Conservation (phyloP, 2,113 vertebrate species). For the Tragelaphus imberbis region DNA sequence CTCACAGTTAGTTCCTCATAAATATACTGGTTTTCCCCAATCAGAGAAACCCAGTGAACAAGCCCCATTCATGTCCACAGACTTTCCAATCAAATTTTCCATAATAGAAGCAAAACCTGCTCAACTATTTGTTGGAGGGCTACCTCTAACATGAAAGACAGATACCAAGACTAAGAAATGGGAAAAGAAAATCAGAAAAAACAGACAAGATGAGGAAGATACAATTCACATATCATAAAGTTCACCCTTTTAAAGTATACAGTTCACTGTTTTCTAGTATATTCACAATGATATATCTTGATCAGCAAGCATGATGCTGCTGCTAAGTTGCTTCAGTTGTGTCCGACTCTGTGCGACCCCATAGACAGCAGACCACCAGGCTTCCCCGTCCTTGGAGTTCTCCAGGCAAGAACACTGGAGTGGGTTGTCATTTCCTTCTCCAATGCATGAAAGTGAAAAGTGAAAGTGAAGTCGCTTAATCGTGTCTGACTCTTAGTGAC, state of each 20-base stretch:
- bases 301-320: background rate
- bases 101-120: background rate
- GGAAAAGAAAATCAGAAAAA: background rate
- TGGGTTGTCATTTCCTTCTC: no score
- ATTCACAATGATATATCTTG: background rate
- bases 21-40: background rate
- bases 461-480: no score
- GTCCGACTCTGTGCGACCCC: no score
- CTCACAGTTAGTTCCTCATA: background rate
- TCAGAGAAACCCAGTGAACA: background rate
- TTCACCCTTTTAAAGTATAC: background rate
- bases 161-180: background rate
- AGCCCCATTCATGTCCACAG: background rate
- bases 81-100: background rate
- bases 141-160: background rate
- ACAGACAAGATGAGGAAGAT: background rate
- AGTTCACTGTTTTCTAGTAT: conserved; percentile 20
- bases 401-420: no score
- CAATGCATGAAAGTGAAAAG: no score
- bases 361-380: no score
- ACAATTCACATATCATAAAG: background rate
- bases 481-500: no score
- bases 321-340: no score
- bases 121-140: background rate
- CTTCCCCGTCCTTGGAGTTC: no score